phyloP scores from a whole-genome alignment of 2,888 invertebrate species.

The Sarcophaga rosellei region DNA sequence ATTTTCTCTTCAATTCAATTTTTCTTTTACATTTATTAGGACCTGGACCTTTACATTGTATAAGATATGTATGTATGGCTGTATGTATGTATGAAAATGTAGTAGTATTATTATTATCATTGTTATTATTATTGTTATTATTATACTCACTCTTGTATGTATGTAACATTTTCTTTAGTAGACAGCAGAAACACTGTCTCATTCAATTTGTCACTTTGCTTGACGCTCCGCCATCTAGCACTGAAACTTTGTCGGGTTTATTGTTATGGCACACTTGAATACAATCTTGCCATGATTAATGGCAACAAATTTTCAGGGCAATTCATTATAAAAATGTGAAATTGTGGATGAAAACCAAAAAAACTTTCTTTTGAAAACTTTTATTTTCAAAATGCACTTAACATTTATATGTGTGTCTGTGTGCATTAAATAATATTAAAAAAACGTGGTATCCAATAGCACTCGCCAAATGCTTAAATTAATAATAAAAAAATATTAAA shows the following conservation, averaged over 20 bases:
- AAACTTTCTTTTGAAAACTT: not conserved
- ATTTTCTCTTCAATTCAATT: no score
- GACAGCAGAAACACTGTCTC: not conserved
- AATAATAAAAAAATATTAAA: no score
- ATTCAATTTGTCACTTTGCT: not conserved
- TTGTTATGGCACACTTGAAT: conserved; percentile 1
- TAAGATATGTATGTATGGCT: not conserved
- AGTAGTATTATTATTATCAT: not conserved
- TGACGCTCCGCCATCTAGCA: not conserved
- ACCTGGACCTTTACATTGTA: not conserved
- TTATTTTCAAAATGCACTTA: not conserved
- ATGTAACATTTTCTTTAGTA: not conserved
- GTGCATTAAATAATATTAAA: no score
- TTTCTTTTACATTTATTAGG: no score
- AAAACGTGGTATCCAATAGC: no score
- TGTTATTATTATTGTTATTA: not conserved
- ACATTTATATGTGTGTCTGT: no score
- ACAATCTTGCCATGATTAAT: conserved; percentile 38
- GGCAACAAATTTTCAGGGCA: conserved; percentile 32
- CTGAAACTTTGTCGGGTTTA: not conserved
- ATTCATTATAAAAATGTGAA: conserved; percentile 29
- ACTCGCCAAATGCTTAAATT: no score
- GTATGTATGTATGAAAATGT: not conserved
- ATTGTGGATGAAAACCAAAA: no score
- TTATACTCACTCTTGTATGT: not conserved